These are phyloP conservation scores for Artibeus lituratus DNA, from an alignment of 2,797 vertebrate species.

Conservation along the genomic window DNA sequence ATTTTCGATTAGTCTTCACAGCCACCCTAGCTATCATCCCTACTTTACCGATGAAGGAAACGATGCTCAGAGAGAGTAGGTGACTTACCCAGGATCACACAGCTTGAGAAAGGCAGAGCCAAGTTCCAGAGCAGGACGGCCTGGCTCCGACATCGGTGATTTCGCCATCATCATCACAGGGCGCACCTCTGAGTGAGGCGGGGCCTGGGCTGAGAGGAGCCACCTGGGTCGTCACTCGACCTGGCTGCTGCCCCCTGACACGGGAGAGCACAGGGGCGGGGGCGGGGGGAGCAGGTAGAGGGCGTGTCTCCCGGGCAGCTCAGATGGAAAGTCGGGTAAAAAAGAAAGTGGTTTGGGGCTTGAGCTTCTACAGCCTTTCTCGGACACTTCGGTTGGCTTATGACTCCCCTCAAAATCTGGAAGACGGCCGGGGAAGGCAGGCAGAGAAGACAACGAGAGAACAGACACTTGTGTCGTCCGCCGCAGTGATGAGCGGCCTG, in stretches of 20 bases:
- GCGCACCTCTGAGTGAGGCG: neutral
- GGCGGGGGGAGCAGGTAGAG: no score
- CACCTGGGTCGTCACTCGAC: neutral
- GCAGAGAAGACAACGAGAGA: no score
- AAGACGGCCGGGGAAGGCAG: no score
- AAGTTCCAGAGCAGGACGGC: neutral
- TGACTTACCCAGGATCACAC: neutral
- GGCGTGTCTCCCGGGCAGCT: neutral
- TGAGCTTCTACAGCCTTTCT: no score
- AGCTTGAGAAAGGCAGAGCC: neutral
- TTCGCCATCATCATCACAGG: fast-evolving
- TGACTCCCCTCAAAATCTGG: no score
- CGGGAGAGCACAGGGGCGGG: fast-evolving
- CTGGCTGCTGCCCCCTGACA: neutral
- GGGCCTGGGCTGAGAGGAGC: neutral
- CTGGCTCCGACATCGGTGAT: neutral
- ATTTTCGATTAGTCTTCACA: neutral
- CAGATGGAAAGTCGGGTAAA: neutral
- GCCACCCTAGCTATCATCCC: no score
- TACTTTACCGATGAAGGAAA: neutral
- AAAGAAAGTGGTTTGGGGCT: no score
- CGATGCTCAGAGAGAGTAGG: neutral
- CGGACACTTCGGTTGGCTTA: no score
- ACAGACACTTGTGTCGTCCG: no score
- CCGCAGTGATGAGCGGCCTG: no score